Percentiles rank a stretch among this genome's conserved stretches.
Conservation (phyloP, 2,797 vertebrate species). For the Chelon auratus region DNA sequence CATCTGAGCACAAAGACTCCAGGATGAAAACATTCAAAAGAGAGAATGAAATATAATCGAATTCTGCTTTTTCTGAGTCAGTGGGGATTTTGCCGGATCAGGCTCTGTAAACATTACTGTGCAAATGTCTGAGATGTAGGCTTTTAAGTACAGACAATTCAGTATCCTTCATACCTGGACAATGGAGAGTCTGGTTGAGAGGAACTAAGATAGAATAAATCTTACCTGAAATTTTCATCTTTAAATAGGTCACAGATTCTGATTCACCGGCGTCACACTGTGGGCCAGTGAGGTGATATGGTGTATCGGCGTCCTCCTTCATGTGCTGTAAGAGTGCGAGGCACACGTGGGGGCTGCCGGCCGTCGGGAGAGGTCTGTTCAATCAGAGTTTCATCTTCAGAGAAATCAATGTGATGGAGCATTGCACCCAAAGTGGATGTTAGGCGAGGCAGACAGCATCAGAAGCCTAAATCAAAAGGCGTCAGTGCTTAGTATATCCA, state of each 20-base stretch:
- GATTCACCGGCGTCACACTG: slow-evolving; percentile 13
- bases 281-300: slow-evolving; percentile 41
- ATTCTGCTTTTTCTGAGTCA: slow-evolving; percentile 30
- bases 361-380: slow-evolving; percentile 70
- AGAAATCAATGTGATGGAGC: slow-evolving; percentile 81
- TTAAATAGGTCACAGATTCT: slow-evolving; percentile 30
- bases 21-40: slow-evolving; percentile 36
- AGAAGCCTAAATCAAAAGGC: slow-evolving; percentile 80
- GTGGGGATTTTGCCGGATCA: slow-evolving; percentile 46
- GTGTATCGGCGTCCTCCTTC: slow-evolving; percentile 38
- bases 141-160: slow-evolving; percentile 50
- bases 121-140: slow-evolving; percentile 39
- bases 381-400: slow-evolving; percentile 80
- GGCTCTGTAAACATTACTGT: slow-evolving; percentile 32
- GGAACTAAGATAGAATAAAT: slow-evolving; percentile 37
- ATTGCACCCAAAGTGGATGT: slow-evolving; percentile 76
- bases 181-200: slow-evolving; percentile 24
- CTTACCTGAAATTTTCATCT: slow-evolving; percentile 30
- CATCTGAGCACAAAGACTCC: slow-evolving; percentile 39
- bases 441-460: slow-evolving; percentile 77
- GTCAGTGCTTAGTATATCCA: slow-evolving; percentile 71
- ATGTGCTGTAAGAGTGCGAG: slow-evolving; percentile 48
- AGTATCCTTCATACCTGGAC: slow-evolving; percentile 29
- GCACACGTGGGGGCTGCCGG: slow-evolving; percentile 27
- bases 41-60: slow-evolving; percentile 17